Evolutionary conservation across 2,113 vertebrate genomes (phyloP), one percentile per base, ranked within the genome.

Genomic region (Polypterus bichir): DNA sequence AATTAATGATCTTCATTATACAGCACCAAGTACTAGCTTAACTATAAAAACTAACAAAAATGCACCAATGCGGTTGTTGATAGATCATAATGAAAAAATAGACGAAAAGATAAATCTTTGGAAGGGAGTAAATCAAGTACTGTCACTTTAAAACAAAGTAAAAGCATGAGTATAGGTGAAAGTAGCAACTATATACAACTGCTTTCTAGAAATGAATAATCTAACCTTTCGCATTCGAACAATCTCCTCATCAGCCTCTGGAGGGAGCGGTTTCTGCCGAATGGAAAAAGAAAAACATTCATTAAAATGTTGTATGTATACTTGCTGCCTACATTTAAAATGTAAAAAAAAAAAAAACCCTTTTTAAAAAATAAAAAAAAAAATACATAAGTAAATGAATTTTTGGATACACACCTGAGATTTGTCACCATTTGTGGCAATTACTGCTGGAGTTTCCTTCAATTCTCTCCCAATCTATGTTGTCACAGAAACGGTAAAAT

Each of bases 211-310:
- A 27, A 27, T 27, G 27, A 27, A 27, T 66, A 52, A 49, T 81
- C 94, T 93, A 85, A 98, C 96, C 94, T 98, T 98, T 82, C 92
- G 93, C 83, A 91, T 90, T 85, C 91, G 91, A 83, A 92, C 85
- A 78, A 83, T 79, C 60, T 96, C 94, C 77, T 83, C 83, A 77
- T 87, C 86, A 70, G 86, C 92, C 76, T 86, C 88, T 76, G 90
- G 80, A 75, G 83, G 84, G 80, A 89, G 91, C 88, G 88, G 86
- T 68, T 76, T 76, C 74, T 76, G 77, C 81, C 65, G 75, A 78
- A 80, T 79, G 63, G 63, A 71, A 54, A 77, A 72, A 73, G 66
- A 75, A 69, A 65, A 59, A 48, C 60, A 73, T 73, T 67, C 71
- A 53, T 8, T 27, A 27, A 27, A 27, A 27, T 27, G 27, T 1